Conservation (phyloP, 2,797 vertebrate species). For the Alfaro cultratus region DNA sequence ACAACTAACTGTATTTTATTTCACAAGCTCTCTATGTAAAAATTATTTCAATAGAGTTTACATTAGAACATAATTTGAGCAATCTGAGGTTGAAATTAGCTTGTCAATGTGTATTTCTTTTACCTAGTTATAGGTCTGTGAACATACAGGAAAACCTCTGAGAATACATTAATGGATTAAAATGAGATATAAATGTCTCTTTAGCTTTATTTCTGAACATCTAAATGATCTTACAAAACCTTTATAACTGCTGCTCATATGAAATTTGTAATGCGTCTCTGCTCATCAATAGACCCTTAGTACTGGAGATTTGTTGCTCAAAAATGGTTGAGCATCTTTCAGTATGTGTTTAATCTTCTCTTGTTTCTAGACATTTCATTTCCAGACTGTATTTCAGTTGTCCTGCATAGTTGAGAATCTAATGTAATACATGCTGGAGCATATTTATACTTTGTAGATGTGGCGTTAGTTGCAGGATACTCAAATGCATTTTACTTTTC, state of each 20-base stretch:
- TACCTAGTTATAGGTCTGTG: not conserved
- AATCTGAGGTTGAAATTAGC: not conserved
- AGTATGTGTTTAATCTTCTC: not conserved
- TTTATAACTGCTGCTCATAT: conserved; percentile 5
- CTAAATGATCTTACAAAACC: not conserved
- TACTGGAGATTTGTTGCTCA: conserved; percentile 17
- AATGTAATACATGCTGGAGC: conserved; percentile 8
- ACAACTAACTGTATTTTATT: not conserved
- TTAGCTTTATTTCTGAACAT: not conserved
- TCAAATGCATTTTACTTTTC: conserved; percentile 5
- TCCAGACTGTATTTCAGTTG: not conserved
- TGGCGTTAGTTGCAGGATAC: conserved; percentile 11
- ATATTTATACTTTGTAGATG: conserved; percentile 16
- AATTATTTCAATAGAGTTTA: not conserved
- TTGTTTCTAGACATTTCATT: not conserved
- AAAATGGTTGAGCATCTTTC: conserved; percentile 14
- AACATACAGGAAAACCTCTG: not conserved
- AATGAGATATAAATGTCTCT: not conserved
- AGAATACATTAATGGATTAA: not conserved
- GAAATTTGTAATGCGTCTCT: not conserved
- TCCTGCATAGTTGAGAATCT: not conserved
- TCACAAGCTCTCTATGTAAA: not conserved
- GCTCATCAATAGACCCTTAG: conserved; percentile 21
- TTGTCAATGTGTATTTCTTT: not conserved
- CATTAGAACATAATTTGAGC: not conserved